Conservation (phyloP, 2,888 invertebrate genomes). For the Dicyrtoma fusca region DNA sequence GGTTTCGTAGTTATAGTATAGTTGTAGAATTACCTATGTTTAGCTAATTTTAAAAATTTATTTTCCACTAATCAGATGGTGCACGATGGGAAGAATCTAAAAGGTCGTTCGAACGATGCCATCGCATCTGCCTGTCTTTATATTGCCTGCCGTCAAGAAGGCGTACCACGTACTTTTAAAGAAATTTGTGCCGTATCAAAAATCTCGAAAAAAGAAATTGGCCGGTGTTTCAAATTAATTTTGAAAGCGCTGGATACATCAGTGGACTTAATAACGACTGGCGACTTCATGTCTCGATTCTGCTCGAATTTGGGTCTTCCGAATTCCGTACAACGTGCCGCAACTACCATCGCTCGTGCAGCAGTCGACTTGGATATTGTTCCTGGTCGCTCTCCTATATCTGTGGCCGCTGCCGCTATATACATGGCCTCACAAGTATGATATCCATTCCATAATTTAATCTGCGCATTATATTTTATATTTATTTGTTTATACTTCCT, state of each 20-base stretch:
- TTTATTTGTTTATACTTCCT: too few relatives aligned
- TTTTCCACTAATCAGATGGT: conserved; percentile 63
- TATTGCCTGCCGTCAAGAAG: conserved; percentile 98
- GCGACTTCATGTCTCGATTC: conserved; percentile 98
- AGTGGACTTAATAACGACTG: conserved; percentile 96
- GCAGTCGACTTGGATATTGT: conserved; percentile 97
- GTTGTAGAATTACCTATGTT: not conserved
- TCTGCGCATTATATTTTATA: not conserved
- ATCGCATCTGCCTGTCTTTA: conserved; percentile 98
- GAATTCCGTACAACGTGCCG: conserved; percentile 86
- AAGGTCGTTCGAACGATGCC: conserved; percentile 95
- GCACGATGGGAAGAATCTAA: conserved; percentile 92
- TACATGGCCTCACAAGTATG: conserved; percentile 96
- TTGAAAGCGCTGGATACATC: conserved; percentile 94
- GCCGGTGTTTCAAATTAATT: conserved; percentile 95
- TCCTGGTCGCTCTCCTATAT: conserved; percentile 96
- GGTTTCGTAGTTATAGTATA: not conserved
- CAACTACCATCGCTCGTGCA: conserved; percentile 94
- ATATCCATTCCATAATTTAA: not conserved
- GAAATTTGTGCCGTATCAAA: conserved; percentile 99
- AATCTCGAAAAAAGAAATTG: conserved; percentile 99
- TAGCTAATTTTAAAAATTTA: too few relatives aligned
- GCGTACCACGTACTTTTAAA: conserved; percentile 97
- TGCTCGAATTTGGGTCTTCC: conserved; percentile 90
- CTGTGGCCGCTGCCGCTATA: conserved; percentile 98